A percentile compares a stretch with the other conserved stretches of the same genome.
Conservation (phyloP, 2,113 vertebrate genomes). For the Salvelinus fontinalis region DNA sequence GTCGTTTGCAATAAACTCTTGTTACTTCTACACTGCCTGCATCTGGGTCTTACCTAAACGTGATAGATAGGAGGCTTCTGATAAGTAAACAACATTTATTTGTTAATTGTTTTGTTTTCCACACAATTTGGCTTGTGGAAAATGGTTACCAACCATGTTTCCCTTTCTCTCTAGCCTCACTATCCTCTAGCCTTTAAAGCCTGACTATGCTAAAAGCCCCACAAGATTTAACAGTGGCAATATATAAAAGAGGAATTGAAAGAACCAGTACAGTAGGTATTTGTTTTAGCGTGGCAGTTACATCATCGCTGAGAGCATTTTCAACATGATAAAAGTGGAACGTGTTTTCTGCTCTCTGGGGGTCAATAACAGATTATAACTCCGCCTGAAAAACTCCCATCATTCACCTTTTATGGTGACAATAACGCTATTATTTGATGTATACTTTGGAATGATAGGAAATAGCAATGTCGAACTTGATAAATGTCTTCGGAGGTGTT, state of each 20-base stretch:
- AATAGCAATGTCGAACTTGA: no score
- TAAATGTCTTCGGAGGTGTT: no score
- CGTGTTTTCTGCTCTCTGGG: not conserved
- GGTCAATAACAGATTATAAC: not conserved
- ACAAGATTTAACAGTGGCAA: not conserved
- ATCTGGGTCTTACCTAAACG: no score
- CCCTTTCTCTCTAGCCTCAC: not conserved
- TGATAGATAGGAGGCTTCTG: constrained; percentile 27
- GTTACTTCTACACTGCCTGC: no score
- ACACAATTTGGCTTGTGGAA: constrained; percentile 27
- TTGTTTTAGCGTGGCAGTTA: not conserved
- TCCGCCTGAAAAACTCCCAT: no score
- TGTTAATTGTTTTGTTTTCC: constrained; percentile 36
- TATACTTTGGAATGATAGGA: no score
- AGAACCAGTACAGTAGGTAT: not conserved
- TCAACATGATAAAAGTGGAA: not conserved
- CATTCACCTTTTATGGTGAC: no score
- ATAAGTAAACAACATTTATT: constrained; percentile 30
- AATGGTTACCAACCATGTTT: constrained; percentile 20
- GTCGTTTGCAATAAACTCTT: no score
- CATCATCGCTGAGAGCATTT: not conserved
- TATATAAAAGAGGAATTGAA: not conserved
- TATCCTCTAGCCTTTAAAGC: not conserved
- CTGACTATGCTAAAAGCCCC: not conserved
- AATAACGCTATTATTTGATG: no score